These are phyloP conservation scores for Cinclus mexicanus DNA, from an alignment of 2,113 vertebrate genomes.

Conservation along the genomic window DNA sequence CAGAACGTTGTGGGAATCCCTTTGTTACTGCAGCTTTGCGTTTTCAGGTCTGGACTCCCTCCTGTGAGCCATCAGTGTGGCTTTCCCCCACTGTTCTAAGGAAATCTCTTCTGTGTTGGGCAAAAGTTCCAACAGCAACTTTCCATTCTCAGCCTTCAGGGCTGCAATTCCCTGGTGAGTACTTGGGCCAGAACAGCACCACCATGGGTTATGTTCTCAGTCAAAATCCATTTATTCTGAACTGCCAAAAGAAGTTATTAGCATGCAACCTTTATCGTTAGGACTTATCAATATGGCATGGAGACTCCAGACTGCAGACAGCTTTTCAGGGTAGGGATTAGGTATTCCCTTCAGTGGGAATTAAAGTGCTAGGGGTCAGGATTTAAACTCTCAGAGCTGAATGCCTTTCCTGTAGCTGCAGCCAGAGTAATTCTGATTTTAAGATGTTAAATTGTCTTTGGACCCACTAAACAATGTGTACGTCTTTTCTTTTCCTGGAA, in stretches of 20 bases:
- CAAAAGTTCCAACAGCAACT: neutral
- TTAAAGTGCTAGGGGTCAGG: neutral
- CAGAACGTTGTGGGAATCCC: slow-evolving; percentile 10
- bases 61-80: neutral
- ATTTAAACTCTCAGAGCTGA: neutral
- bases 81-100: neutral
- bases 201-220: neutral
- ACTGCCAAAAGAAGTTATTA: neutral
- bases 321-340: neutral
- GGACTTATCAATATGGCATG: neutral
- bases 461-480: neutral
- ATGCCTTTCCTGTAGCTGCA: neutral
- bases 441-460: neutral
- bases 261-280: neutral
- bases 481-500: neutral
- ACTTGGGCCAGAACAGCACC: neutral
- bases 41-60: neutral
- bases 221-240: neutral
- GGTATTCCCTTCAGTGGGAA: neutral
- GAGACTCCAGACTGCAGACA: neutral
- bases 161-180: neutral
- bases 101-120: neutral
- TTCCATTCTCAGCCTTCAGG: neutral
- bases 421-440: neutral
- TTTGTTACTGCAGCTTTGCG: neutral